A percentile compares a stretch with the other conserved stretches of the same genome.
These are phyloP conservation scores for Amphibalanus amphitrite DNA, from an alignment of 1,140 invertebrate species.

Conservation along the genomic window DNA sequence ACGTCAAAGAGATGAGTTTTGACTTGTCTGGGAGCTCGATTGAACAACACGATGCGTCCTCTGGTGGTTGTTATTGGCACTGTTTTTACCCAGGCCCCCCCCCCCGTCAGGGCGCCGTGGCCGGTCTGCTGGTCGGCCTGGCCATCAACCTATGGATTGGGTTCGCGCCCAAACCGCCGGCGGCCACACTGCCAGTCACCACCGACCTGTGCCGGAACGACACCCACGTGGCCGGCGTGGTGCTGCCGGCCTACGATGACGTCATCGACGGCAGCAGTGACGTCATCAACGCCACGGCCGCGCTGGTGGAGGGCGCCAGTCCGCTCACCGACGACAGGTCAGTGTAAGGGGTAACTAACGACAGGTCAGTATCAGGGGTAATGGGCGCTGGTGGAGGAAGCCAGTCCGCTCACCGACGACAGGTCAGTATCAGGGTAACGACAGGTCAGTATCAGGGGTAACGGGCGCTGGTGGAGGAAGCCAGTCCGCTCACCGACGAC, in stretches of 20 bases:
- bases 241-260: not conserved
- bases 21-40: too few species aligned
- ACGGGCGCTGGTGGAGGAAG: not conserved
- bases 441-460: not conserved
- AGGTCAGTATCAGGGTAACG: not conserved
- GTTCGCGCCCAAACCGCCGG: constrained; percentile 50
- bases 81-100: too few species aligned
- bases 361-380: not conserved
- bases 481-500: not conserved
- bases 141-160: constrained; percentile 56
- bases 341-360: not conserved
- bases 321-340: not conserved
- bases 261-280: not conserved
- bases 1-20: too few species aligned
- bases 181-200: constrained; percentile 36
- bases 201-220: constrained; percentile 18
- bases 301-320: not conserved
- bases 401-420: not conserved
- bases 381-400: too few species aligned
- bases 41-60: too few species aligned
- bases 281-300: not conserved
- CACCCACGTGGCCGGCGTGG: not conserved
- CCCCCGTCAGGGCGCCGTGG: constrained; percentile 40
- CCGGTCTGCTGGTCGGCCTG: constrained; percentile 44
- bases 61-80: too few species aligned